These are phyloP conservation scores for Piezodorus guildinii DNA, from an alignment of 1,140 invertebrate species.

Conservation along the genomic window DNA sequence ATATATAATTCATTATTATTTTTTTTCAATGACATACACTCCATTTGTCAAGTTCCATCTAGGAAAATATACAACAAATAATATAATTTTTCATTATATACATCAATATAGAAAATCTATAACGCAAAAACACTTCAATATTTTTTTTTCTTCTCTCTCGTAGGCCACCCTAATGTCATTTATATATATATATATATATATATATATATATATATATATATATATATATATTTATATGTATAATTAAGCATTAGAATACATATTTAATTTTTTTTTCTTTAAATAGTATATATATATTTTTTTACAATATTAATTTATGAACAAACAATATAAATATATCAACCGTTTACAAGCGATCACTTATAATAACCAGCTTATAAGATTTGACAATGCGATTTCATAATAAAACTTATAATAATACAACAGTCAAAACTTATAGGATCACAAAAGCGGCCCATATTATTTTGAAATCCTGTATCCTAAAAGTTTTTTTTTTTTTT, in stretches of 20 bases:
- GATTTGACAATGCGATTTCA: not conserved
- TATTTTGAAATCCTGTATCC: too few relatives aligned
- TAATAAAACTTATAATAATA: not conserved
- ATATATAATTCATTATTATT: too few relatives aligned
- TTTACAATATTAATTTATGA: not conserved
- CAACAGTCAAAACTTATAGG: slow-evolving; percentile 2
- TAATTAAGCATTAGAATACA: too few relatives aligned
- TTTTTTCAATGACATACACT: too few relatives aligned
- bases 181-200: not conserved
- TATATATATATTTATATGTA: too few relatives aligned
- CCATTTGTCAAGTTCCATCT: slow-evolving; percentile 4
- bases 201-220: too few relatives aligned
- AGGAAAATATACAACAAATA: slow-evolving; percentile 14
- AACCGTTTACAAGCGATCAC: not conserved
- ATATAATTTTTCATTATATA: slow-evolving; percentile 2
- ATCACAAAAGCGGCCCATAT: not conserved
- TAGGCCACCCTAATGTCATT: slow-evolving; percentile 3
- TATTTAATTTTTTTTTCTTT: too few relatives aligned
- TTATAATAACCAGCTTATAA: slow-evolving; percentile 1
- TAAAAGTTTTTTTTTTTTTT: too few relatives aligned
- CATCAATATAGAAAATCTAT: slow-evolving; percentile 1
- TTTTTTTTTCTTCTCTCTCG: not conserved
- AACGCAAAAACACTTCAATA: too few relatives aligned
- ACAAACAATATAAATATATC: slow-evolving; percentile 1
- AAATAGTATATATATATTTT: too few relatives aligned